Evolutionary conservation across 2,797 vertebrate species (phyloP), one percentile per base, ranked within the genome.

Genomic region (Protonibea diacanthus): DNA sequence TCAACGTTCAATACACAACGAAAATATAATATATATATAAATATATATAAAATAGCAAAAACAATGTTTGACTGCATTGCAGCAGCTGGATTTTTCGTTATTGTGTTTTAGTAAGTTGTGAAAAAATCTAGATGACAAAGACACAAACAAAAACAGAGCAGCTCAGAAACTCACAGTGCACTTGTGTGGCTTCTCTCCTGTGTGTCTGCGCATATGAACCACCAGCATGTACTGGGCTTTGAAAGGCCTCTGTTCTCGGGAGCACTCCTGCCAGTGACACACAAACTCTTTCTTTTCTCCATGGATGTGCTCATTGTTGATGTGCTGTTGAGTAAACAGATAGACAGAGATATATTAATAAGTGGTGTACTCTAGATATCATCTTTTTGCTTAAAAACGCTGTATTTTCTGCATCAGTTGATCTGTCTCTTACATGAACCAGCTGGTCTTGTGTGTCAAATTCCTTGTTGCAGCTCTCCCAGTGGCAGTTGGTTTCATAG

Each of bases 171-270:
- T 97, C 90, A 99, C 98, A 93, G 98, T 99, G 95, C 98, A 99
- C 88, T 99, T 99, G 92, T 99, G 98, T 14, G 98, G 98, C 73
- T 99, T 99, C 94, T 99, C 97, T 15, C 98, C 98, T 0, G 98
- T 99, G 94, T 99, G 98, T 56, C 98, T 95, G 62, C 98, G 93
- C 98, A 99, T 99, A 91, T 99, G 98, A 71, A 99, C 98, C 90
- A 99, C 98, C 88, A 99, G 82, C 98, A 99, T 99, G 90, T 99
- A 99, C 94, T 99, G 98, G 14, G 98, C 98, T 89, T 99, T 99
- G 94, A 99, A 99, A 55, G 98, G 98, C 42, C 98, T 93, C 92
- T 98, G 98, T 85, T 99, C 98, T 71, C 98, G 94, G 23, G 97
- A 99, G 58, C 98, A 99, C 2, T 98, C 97, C 61, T 95, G 95